Percentiles rank a stretch among this genome's conserved stretches.
Conservation (phyloP, 2,797 vertebrate genomes). For the Rhinoraja longicauda region DNA sequence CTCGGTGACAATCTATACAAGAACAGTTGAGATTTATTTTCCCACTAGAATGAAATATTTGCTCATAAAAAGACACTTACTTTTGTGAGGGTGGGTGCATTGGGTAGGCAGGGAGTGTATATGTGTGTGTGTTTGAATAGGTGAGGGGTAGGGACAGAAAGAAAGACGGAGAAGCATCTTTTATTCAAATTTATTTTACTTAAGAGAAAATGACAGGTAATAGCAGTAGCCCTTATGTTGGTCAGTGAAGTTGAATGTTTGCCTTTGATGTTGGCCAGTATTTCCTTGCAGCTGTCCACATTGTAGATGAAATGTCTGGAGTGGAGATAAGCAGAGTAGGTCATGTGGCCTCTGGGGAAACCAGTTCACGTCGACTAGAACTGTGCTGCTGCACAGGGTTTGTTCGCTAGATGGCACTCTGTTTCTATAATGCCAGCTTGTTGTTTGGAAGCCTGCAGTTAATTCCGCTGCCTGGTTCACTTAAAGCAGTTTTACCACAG, state of each 20-base stretch:
- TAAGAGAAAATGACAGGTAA: neutral
- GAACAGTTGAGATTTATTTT: neutral
- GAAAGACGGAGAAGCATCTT: neutral
- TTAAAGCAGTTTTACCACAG: slow-evolving; percentile 39
- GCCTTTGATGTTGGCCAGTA: neutral
- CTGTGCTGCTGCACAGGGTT: neutral
- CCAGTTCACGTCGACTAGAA: neutral
- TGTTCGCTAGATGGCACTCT: slow-evolving; percentile 52
- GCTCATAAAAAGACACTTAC: neutral
- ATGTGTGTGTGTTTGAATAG: no score
- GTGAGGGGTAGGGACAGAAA: neutral
- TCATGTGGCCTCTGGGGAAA: slow-evolving; percentile 3
- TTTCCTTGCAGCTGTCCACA: slow-evolving; percentile 14
- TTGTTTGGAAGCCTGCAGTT: slow-evolving; percentile 36
- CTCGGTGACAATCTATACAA: neutral
- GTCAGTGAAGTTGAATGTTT: neutral
- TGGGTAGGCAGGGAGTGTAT: no score
- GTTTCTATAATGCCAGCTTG: slow-evolving; percentile 45
- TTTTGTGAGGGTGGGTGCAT: neutral
- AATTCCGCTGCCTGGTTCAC: slow-evolving; percentile 35
- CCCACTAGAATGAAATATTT: neutral
- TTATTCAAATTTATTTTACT: slow-evolving; percentile 5
- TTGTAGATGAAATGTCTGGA: slow-evolving; percentile 30
- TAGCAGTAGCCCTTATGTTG: neutral
- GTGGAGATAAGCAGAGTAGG: slow-evolving; percentile 22